Percentiles rank a stretch among this genome's conserved stretches.
Conservation (phyloP, 2,888 invertebrate species). For the Leptura quadrifasciata region DNA sequence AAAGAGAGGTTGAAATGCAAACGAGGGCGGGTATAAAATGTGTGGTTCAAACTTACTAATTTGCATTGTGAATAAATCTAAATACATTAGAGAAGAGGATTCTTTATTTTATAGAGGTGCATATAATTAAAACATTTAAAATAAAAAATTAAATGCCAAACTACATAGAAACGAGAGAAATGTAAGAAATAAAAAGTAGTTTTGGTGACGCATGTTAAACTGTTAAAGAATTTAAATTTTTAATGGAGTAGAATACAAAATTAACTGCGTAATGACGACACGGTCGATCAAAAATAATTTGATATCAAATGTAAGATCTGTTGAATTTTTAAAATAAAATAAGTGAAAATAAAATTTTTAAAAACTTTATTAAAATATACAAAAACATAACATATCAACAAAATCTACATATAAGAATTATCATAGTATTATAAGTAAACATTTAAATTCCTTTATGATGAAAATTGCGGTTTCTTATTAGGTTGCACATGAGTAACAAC, state of each 20-base stretch:
- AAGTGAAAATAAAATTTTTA: neutral
- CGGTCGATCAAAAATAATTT: too few relatives aligned
- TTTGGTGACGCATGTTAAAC: too few relatives aligned
- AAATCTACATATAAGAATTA: neutral
- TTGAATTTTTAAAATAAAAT: too few relatives aligned
- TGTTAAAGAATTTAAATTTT: too few relatives aligned
- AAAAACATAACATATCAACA: neutral
- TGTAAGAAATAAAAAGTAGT: too few relatives aligned
- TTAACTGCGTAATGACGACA: too few relatives aligned
- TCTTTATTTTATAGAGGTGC: neutral
- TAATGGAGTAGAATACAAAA: too few relatives aligned
- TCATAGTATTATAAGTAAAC: neutral
- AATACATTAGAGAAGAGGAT: neutral
- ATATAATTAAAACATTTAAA: neutral
- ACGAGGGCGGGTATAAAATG: neutral
- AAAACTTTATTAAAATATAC: neutral
- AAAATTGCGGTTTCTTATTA: neutral
- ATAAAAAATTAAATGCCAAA: too few relatives aligned
- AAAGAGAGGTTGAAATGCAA: neutral
- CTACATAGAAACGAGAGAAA: too few relatives aligned
- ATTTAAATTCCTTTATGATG: neutral
- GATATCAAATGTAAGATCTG: too few relatives aligned
- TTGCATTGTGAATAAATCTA: neutral
- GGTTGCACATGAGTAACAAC: conserved; percentile 58
- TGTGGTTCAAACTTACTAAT: neutral